Evolutionary conservation across 92 coral and sea anemone genomes (phyloP).

Genomic region (Palythoa grandis): DNA sequence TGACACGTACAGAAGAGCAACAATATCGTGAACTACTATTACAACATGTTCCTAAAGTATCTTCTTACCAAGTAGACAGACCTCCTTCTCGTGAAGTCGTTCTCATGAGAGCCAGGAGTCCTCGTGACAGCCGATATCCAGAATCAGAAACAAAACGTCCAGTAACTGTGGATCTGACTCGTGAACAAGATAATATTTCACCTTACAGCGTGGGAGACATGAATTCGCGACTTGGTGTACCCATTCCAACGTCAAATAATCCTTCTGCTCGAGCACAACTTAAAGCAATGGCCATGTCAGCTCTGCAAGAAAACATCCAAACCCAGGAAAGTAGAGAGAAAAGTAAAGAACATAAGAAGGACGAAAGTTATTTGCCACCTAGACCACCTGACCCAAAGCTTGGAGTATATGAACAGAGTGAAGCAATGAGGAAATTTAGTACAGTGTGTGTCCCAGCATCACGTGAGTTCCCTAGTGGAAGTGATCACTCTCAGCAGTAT

Average conservation of each 20-base stretch:
- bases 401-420: slow-evolving; percentile 74
- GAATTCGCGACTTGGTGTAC: slow-evolving; percentile 39
- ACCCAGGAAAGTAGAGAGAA: slow-evolving; percentile 59
- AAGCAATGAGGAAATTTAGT: slow-evolving; percentile 75
- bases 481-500: slow-evolving; percentile 67
- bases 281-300: slow-evolving; percentile 74
- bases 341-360: slow-evolving; percentile 49
- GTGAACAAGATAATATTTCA: slow-evolving; percentile 53
- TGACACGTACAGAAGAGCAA: slow-evolving; percentile 36
- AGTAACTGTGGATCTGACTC: slow-evolving; percentile 78
- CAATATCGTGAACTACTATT: slow-evolving; percentile 49
- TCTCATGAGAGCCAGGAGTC: slow-evolving; percentile 15
- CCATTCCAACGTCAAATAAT: slow-evolving; percentile 17
- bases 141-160: slow-evolving; percentile 54
- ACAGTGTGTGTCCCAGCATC: too few relatives aligned
- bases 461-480: slow-evolving; percentile 43
- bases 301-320: slow-evolving; percentile 54
- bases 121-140: slow-evolving; percentile 32
- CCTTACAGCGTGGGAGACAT: slow-evolving; percentile 38
- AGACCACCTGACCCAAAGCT: slow-evolving; percentile 91
- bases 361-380: slow-evolving; percentile 62
- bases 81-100: slow-evolving; percentile 26
- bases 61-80: slow-evolving; percentile 19
- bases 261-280: slow-evolving; percentile 85
- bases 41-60: slow-evolving; percentile 30